Evolutionary conservation across 2,113 vertebrate genomes (phyloP), one percentile per base, ranked within the genome.

Genomic region (Oryzias melastigma): DNA sequence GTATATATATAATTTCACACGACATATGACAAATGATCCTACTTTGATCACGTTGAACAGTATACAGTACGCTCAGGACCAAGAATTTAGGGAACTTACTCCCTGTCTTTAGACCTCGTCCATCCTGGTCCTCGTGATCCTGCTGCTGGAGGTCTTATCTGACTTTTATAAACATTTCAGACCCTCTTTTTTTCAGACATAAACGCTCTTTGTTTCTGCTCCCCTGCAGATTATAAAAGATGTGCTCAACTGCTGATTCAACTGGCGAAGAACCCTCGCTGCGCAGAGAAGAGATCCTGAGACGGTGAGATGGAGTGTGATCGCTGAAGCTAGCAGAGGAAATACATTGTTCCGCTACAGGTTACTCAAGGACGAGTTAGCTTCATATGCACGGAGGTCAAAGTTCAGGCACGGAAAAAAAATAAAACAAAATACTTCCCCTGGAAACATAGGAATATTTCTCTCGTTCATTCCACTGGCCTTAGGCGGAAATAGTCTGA

Each of bases 231-330:
- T 89, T 98, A 94, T 77, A 96, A 93, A 87, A 85, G 96, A 90
- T 98, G 96, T 78, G 95, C 95, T 84, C 91, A 93, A 83, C 93
- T 98, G 71, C 94, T 98, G 54, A 97, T 88, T 50, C 94, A 95
- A 57, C 80, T 98, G 87, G 95, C 96, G 52, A 92, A 92, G 75
- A 98, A 94, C 85, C 94, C 94, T 1, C 80, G 92, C 83, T 98
- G 96, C 79, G 84, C 87, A 40, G 93, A 96, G 78, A 92, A 70
- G 73, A 18, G 22, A 25, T 25, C 0, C 7, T 14, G 19, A 49
- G 25, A 58, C 1, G 85, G 90, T 89, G 48, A 87, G 85, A 25
- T 47, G 1, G 59, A 27, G 40, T 35, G 3, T 5, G 14, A 40
- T 4, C 41, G 24, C 42, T 24, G 41, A 14, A 27, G 18, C 25